These are phyloP conservation scores for Augochlorella aurata DNA, from an alignment of 2,888 invertebrate genomes.

Conservation along the genomic window DNA sequence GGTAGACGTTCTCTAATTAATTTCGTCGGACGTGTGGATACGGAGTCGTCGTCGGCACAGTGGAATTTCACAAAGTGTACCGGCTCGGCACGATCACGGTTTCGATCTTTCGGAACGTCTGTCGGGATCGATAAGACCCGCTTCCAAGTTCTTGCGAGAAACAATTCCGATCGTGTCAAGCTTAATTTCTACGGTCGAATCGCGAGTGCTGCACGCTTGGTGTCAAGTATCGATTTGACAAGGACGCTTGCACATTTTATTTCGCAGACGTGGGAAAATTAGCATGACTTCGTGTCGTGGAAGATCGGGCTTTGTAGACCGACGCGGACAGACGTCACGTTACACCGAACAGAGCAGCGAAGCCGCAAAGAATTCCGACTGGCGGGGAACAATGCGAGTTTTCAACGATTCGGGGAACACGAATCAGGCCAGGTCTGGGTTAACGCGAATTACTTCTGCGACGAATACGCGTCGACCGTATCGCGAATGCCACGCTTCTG, in stretches of 20 bases:
- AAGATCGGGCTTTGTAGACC: conserved; percentile 36
- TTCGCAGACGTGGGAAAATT: neutral
- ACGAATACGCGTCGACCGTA: conserved; percentile 12
- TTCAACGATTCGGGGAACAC: conserved; percentile 35
- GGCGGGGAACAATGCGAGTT: conserved; percentile 49
- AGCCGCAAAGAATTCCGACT: conserved; percentile 24
- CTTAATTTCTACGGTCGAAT: too few species aligned
- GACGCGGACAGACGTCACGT: conserved; percentile 25
- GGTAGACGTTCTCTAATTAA: conserved; percentile 48
- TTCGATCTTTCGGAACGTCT: neutral
- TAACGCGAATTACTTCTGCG: conserved; percentile 15
- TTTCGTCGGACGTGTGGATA: conserved; percentile 28
- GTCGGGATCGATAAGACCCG: neutral
- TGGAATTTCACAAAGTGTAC: conserved; percentile 22
- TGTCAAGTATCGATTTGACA: too few species aligned
- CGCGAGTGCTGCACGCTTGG: too few species aligned
- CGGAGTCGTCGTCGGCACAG: neutral
- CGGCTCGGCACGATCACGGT: neutral
- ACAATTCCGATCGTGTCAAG: too few species aligned
- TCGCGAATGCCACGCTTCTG: neutral
- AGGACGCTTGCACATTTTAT: neutral
- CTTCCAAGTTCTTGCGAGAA: too few species aligned
- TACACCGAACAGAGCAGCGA: conserved; percentile 14
- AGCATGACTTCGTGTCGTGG: neutral
- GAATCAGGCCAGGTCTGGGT: conserved; percentile 10